Percentiles rank a stretch among this genome's conserved stretches.
Evolutionary conservation across 1,140 invertebrate genomes (phyloP).

Genomic region (Globodera rostochiensis): DNA sequence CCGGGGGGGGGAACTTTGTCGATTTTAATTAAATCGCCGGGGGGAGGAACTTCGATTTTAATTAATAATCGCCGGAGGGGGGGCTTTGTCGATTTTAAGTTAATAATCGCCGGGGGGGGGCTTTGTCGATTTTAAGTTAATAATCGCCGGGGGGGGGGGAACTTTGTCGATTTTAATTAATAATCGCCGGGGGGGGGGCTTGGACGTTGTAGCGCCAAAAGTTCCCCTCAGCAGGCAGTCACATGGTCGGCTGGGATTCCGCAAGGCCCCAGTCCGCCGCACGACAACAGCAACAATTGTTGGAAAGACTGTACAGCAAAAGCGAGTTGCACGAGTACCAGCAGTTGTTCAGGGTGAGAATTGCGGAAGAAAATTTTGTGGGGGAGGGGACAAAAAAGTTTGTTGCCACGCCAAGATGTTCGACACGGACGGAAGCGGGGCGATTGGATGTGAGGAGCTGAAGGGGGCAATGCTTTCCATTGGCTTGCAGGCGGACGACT

Average conservation of each 20-base stretch:
- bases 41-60: too few species aligned
- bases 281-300: slow-evolving; percentile 25
- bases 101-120: too few species aligned
- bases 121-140: too few species aligned
- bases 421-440: slow-evolving; percentile 64
- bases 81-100: too few species aligned
- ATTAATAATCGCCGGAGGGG: too few species aligned
- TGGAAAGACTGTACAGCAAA: slow-evolving; percentile 36
- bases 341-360: slow-evolving; percentile 50
- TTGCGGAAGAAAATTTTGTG: not conserved
- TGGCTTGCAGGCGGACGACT: slow-evolving; percentile 56
- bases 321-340: slow-evolving; percentile 50
- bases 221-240: slow-evolving; percentile 7
- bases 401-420: slow-evolving; percentile 52
- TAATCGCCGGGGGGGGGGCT: too few species aligned
- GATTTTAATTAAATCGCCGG: too few species aligned
- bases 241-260: slow-evolving; percentile 25
- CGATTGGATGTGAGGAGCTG: slow-evolving; percentile 62
- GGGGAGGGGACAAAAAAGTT: not conserved
- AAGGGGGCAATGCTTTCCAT: slow-evolving; percentile 61
- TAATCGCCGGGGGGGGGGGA: slow-evolving; percentile 1
- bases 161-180: not conserved
- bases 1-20: too few species aligned
- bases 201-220: too few species aligned
- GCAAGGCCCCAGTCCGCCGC: slow-evolving; percentile 22